Conservation (phyloP, 2,797 vertebrate genomes). For the Melanotaenia maccullochi region DNA sequence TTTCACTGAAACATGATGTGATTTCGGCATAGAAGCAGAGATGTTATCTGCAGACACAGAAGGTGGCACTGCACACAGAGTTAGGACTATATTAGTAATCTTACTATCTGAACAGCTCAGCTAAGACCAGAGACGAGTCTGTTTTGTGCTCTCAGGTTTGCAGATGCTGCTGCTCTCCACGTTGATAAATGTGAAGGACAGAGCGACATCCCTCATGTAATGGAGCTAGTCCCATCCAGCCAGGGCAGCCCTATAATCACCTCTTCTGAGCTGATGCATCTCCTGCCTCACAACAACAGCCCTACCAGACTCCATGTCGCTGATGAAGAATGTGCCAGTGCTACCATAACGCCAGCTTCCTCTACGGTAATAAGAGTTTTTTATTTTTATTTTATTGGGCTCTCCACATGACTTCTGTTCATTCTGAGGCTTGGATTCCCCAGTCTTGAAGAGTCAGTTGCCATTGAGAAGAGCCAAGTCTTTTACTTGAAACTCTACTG, state of each 20-base stretch:
- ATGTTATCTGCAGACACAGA: neutral
- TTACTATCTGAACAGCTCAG: neutral
- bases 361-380: conserved; percentile 59
- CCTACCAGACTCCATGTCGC: neutral
- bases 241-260: conserved; percentile 74
- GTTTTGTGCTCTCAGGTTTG: conserved; percentile 55
- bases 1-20: conserved; percentile 6
- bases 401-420: neutral
- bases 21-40: neutral
- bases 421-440: neutral
- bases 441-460: conserved; percentile 9
- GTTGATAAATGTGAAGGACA: conserved; percentile 17
- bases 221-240: conserved; percentile 74
- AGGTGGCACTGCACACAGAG: neutral
- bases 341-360: conserved; percentile 55
- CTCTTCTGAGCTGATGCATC: conserved; percentile 28
- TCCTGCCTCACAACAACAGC: conserved; percentile 13
- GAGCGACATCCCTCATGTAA: conserved; percentile 13
- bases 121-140: neutral
- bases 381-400: neutral
- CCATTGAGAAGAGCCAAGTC: neutral
- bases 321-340: conserved; percentile 1
- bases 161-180: conserved; percentile 20
- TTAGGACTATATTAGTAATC: neutral
- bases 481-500: neutral